phyloP scores from a whole-genome alignment of 2,888 invertebrate genomes.

The Thecocarcelia acutangulata region DNA sequence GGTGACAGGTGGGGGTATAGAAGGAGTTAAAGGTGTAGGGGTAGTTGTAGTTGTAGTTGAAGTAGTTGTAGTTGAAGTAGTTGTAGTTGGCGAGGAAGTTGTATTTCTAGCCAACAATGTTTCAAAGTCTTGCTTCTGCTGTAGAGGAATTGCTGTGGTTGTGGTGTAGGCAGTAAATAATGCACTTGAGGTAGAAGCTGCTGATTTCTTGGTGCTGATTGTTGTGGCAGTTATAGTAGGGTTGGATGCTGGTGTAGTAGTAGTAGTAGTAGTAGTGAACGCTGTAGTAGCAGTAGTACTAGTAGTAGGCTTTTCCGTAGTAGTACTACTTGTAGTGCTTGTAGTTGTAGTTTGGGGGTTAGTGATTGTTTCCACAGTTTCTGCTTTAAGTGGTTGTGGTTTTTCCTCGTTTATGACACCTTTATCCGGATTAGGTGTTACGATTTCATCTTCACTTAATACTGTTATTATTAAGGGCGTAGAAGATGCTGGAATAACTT shows the following conservation, averaged over 20 bases:
- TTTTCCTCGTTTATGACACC: not conserved
- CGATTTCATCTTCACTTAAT: constrained; percentile 76
- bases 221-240: not conserved
- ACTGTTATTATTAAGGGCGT: constrained; percentile 79
- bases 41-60: constrained; percentile 45
- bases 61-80: constrained; percentile 7
- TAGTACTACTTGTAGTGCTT: not conserved
- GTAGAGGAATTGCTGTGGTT: not conserved
- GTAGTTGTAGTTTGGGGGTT: not conserved
- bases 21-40: constrained; percentile 28
- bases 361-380: not conserved
- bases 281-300: not conserved
- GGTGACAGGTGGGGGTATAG: not conserved
- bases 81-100: constrained; percentile 54
- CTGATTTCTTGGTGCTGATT: not conserved
- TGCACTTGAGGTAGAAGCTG: constrained; percentile 51
- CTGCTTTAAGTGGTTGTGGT: not conserved
- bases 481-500: constrained; percentile 65
- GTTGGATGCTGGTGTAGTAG: constrained; percentile 55
- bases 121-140: constrained; percentile 44
- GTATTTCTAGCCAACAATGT: constrained; percentile 30
- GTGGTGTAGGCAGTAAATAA: constrained; percentile 17
- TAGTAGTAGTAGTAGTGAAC: constrained; percentile 9
- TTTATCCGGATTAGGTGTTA: constrained; percentile 58
- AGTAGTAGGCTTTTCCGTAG: constrained; percentile 3